Base-by-base conservation (phyloP, 2,113 vertebrate genomes). In the Taurulus bubalis region DNA sequence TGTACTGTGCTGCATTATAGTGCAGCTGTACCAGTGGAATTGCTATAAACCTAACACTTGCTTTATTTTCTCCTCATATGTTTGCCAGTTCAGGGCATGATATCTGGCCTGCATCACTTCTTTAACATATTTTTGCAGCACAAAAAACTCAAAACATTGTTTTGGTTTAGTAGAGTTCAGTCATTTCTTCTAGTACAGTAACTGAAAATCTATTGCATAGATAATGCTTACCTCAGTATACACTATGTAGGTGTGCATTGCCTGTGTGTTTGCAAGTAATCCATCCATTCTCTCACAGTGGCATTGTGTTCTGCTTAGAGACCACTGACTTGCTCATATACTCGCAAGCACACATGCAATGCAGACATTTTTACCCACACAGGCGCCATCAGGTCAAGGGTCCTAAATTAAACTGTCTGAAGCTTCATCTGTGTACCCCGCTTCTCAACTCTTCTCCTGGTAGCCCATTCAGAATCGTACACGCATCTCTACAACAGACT, bases 371-470 rank as follows among this genome's bases (percentile, higher is more conserved):
- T 64, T 34, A 40, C 53, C 68, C 45, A 55, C 70, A 77, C 60
- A 60, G 62, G 82, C 18, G 58, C 63, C 73, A 73, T 77, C 70
- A 71, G 91, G 92, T 94, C 92, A 91, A 71, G 87, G 91, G 92
- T 94, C 90, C 83, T 88, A 76, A 87, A 93, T 92, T 87, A 94
- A 83, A 84, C 88, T 90, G 91, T 91, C 91, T 90, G 32, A 66
- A 84, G 84, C 84, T 80, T 91, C 88, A 83, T 89, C 82, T 88
- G 66, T 40, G 70, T 2, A 49, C 79, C 53, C 51, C 1, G 20
- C 67, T 86, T 53, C 86, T 85, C 84, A 75, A 0, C 77, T 85
- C 77, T 15, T 20, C 72, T 74, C 70, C 38, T 30, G 63, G 38
- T 32, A 79, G 75, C 67, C 53, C 77, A 84, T 87, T 92, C 85